Conservation (phyloP, 2,113 vertebrate species). For the Tyrannus savana region DNA sequence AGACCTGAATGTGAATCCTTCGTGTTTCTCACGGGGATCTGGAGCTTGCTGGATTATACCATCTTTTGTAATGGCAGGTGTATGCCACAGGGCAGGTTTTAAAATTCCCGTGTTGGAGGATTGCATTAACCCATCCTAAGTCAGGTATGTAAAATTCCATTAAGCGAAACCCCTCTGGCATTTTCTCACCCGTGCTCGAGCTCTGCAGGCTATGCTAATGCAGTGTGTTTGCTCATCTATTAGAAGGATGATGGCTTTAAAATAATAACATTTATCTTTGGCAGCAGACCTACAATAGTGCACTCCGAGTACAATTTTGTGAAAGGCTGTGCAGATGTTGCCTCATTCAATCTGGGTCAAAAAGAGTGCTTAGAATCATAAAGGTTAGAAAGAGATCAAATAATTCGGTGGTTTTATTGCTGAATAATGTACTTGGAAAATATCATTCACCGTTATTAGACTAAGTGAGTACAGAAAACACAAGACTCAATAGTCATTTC, state of each 20-base stretch:
- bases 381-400: conserved; percentile 70
- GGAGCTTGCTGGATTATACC: conserved; percentile 55
- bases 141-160: conserved; percentile 73
- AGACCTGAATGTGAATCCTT: neutral
- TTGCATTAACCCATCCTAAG: conserved; percentile 70
- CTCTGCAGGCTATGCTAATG: conserved; percentile 64
- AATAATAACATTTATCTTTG: conserved; percentile 73
- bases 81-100: conserved; percentile 68
- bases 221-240: conserved; percentile 58
- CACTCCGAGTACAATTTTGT: conserved; percentile 50
- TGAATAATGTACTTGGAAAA: conserved; percentile 72
- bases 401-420: conserved; percentile 67
- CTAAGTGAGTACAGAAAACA: conserved; percentile 66
- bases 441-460: conserved; percentile 64
- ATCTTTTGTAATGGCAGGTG: conserved; percentile 66
- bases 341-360: conserved; percentile 71
- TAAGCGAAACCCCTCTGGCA: conserved; percentile 62
- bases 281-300: conserved; percentile 42
- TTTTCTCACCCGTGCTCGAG: conserved; percentile 57
- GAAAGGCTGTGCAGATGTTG: conserved; percentile 70
- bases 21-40: neutral
- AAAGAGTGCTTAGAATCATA: conserved; percentile 61
- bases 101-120: conserved; percentile 59
- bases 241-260: conserved; percentile 68
- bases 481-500: conserved; percentile 70